Evolutionary conservation across 1,140 invertebrate species (phyloP).

Genomic region (Centruroides vittatus): DNA sequence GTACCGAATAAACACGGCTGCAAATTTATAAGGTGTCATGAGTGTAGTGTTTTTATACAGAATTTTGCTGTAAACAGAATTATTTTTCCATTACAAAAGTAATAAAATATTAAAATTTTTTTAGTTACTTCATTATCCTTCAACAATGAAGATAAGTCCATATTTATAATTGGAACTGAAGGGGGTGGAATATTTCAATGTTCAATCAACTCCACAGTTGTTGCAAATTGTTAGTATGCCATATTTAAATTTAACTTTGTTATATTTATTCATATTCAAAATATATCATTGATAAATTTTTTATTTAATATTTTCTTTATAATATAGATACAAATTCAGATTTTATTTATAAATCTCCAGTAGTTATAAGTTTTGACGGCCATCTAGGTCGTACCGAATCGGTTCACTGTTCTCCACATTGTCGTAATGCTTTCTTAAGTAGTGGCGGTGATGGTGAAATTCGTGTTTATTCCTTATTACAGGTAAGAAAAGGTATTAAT

Average conservation of each 20-base stretch:
- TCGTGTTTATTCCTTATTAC: slow-evolving; percentile 11
- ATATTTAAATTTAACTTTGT: too few relatives aligned
- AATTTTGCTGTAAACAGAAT: too few relatives aligned
- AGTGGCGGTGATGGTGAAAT: slow-evolving; percentile 16
- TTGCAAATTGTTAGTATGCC: slow-evolving; percentile 7
- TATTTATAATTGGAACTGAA: slow-evolving; percentile 16
- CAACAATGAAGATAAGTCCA: slow-evolving; percentile 15
- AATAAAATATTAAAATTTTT: neutral
- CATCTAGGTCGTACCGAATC: slow-evolving; percentile 13
- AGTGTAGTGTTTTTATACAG: too few relatives aligned
- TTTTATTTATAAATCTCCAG: slow-evolving; percentile 9
- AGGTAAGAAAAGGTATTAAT: slow-evolving; percentile 2
- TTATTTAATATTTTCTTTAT: neutral
- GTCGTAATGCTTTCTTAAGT: slow-evolving; percentile 15
- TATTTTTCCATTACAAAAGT: too few relatives aligned
- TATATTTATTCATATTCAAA: too few relatives aligned
- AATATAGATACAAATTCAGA: slow-evolving; percentile 1
- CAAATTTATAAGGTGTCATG: too few relatives aligned
- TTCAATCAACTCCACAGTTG: slow-evolving; percentile 10
- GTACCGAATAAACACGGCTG: too few relatives aligned
- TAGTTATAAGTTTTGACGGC: slow-evolving; percentile 10
- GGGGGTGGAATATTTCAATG: slow-evolving; percentile 19
- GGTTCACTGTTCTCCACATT: slow-evolving; percentile 13
- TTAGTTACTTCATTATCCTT: slow-evolving; percentile 14
- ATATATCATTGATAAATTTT: too few relatives aligned